Evolutionary conservation across 2,113 vertebrate species (phyloP).

Genomic region (Crypturellus undulatus): DNA sequence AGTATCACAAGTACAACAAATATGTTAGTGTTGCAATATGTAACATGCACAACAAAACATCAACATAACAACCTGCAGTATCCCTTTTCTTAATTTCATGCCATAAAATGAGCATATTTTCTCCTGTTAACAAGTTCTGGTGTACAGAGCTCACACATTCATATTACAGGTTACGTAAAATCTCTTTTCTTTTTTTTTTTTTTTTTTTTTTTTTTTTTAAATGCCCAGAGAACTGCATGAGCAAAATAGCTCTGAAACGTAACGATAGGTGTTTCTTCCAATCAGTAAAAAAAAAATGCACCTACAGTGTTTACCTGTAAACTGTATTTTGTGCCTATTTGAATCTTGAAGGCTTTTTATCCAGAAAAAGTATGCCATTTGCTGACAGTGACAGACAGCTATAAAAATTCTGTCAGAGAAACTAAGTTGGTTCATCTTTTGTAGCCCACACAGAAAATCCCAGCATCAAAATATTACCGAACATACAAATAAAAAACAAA

Average conservation of each 20-base stretch:
- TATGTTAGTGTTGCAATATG: not conserved
- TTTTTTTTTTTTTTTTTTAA: not conserved
- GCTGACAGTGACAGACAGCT: not conserved
- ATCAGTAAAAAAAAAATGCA: not conserved
- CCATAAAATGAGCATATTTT: not conserved
- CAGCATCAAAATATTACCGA: not conserved
- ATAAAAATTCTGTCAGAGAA: not conserved
- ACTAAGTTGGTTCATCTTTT: not conserved
- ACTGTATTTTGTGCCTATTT: not conserved
- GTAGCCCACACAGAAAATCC: not conserved
- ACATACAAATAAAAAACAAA: not conserved
- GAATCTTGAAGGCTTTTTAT: not conserved
- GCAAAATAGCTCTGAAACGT: not conserved
- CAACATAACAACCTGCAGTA: slow-evolving; percentile 73
- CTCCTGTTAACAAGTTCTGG: not conserved
- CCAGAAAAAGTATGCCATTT: not conserved
- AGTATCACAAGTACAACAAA: slow-evolving; percentile 22
- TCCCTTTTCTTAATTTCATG: slow-evolving; percentile 62
- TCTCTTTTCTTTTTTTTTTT: not conserved
- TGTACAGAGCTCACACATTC: not conserved
- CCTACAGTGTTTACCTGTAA: not conserved
- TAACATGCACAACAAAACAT: slow-evolving; percentile 36
- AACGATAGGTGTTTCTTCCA: not conserved
- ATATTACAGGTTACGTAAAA: not conserved
- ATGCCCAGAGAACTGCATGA: not conserved